A percentile compares a stretch with the other conserved stretches of the same genome.
These are phyloP conservation scores for Amia ocellicauda DNA, from an alignment of 2,113 vertebrate species.

Conservation along the genomic window DNA sequence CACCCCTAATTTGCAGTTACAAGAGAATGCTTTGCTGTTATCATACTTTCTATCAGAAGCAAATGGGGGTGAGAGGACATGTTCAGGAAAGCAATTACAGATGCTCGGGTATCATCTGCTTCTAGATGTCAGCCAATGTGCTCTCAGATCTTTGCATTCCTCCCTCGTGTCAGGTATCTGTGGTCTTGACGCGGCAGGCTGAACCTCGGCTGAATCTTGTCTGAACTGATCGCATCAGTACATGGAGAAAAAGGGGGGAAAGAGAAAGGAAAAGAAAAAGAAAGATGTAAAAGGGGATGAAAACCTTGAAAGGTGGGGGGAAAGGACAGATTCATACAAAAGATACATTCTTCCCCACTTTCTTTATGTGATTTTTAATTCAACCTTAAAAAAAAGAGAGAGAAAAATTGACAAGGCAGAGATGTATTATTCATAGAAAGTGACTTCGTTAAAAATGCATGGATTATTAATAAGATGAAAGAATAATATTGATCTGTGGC, in stretches of 20 bases:
- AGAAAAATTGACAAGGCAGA: conserved; percentile 21
- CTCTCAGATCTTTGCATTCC: not conserved
- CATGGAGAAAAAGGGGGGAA: too few species aligned
- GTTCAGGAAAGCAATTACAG: too few species aligned
- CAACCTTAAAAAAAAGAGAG: conserved; percentile 19
- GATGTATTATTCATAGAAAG: conserved; percentile 26
- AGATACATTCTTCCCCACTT: not conserved
- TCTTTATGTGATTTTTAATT: conserved; percentile 22
- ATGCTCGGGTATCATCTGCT: not conserved
- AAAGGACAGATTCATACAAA: conserved; percentile 1
- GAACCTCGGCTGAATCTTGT: not conserved
- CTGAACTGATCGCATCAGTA: conserved; percentile 7
- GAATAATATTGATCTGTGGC: conserved; percentile 31
- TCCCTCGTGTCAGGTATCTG: not conserved
- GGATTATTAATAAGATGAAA: conserved; percentile 33
- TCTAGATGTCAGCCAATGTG: not conserved
- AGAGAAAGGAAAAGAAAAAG: not conserved
- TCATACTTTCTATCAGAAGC: too few species aligned
- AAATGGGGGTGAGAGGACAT: too few species aligned
- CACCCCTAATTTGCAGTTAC: too few species aligned
- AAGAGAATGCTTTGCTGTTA: too few species aligned
- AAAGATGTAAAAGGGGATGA: not conserved
- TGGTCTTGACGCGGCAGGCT: not conserved
- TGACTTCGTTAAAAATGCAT: conserved; percentile 27
- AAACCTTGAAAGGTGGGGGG: not conserved